phyloP scores from a whole-genome alignment of 2,113 vertebrate species.

The Platysternon megacephalum region DNA sequence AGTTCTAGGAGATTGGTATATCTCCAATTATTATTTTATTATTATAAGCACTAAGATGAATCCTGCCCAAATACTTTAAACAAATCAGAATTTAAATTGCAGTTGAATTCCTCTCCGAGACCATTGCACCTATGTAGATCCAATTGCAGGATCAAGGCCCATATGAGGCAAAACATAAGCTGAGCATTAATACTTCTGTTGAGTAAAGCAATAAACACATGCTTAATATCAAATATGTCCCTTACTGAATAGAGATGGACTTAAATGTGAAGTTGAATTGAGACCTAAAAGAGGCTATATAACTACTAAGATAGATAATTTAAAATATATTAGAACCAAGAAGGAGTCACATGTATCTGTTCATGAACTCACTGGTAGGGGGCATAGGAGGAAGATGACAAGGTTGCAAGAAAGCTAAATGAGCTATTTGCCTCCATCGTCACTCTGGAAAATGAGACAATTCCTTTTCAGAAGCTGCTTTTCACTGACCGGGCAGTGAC shows the following conservation, averaged over 20 bases:
- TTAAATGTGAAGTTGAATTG: not conserved
- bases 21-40: no score
- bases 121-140: not conserved
- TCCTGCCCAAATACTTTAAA: not conserved
- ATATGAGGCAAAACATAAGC: rapidly evolving
- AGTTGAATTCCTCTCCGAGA: not conserved
- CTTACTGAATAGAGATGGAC: not conserved
- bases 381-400: not conserved
- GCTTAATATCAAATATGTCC: not conserved
- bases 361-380: not conserved
- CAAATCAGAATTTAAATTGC: not conserved
- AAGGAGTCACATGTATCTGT: not conserved
- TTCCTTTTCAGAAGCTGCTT: not conserved
- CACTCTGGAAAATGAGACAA: not conserved
- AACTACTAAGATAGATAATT: not conserved
- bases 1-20: no score
- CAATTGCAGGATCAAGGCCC: not conserved
- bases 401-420: not conserved
- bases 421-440: not conserved
- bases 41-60: not conserved
- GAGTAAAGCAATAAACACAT: not conserved
- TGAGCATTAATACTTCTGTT: not conserved
- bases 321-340: not conserved
- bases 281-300: not conserved
- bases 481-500: not conserved